phyloP scores from a whole-genome alignment of 2,888 invertebrate species.

The Neoitamus cyanurus region DNA sequence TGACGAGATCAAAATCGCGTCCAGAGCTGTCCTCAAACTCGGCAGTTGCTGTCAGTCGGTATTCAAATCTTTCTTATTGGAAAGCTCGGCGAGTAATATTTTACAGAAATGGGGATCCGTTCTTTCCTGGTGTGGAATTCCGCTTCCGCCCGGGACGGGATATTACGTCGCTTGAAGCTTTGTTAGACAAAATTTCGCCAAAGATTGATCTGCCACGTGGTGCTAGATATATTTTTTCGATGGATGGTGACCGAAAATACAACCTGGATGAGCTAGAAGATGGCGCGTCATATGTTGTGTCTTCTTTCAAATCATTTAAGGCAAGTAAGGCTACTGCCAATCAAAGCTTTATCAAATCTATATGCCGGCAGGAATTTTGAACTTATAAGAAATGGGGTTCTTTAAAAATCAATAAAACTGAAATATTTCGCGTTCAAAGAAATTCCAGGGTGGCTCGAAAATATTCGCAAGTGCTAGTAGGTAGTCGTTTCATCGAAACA shows the following conservation, averaged over 20 bases:
- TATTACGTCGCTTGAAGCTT: slow-evolving; percentile 84
- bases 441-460: neutral
- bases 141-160: slow-evolving; percentile 90
- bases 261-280: slow-evolving; percentile 88
- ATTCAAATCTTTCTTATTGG: slow-evolving; percentile 88
- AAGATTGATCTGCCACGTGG: slow-evolving; percentile 89
- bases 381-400: neutral
- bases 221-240: slow-evolving; percentile 90
- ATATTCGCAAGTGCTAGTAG: neutral
- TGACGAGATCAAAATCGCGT: slow-evolving; percentile 64
- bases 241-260: slow-evolving; percentile 89
- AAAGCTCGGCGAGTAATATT: slow-evolving; percentile 87
- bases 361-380: neutral
- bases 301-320: slow-evolving; percentile 92
- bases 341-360: neutral
- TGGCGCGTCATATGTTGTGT: slow-evolving; percentile 92
- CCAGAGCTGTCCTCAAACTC: slow-evolving; percentile 61
- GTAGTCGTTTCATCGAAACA: slow-evolving; percentile 26
- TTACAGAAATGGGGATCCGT: slow-evolving; percentile 93
- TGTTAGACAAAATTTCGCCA: slow-evolving; percentile 87
- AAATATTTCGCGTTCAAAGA: slow-evolving; percentile 19
- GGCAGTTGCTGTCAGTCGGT: slow-evolving; percentile 67
- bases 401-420: slow-evolving; percentile 42
- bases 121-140: slow-evolving; percentile 89
- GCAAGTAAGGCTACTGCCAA: slow-evolving; percentile 67